Conservation (phyloP, 2,797 vertebrate genomes). For the Acrossocheilus wenchowensis region DNA sequence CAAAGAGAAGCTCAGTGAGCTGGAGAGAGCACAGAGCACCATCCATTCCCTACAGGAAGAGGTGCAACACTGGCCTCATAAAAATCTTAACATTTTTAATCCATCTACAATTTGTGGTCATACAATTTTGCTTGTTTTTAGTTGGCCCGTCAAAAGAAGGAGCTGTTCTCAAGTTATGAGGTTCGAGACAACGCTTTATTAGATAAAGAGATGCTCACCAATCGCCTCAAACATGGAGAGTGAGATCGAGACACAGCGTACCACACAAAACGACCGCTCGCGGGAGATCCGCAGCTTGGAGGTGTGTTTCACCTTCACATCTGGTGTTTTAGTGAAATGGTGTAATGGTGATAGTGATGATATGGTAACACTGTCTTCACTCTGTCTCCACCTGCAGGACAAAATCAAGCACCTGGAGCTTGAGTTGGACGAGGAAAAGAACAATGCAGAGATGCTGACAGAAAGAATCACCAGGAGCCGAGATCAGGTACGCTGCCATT, state of each 20-base stretch:
- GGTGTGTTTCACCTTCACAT: slow-evolving; percentile 62
- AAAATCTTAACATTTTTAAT: neutral
- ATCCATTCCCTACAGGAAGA: slow-evolving; percentile 87
- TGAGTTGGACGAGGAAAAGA: slow-evolving; percentile 92
- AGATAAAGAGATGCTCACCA: slow-evolving; percentile 88
- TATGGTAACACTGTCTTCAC: neutral
- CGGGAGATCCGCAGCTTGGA: slow-evolving; percentile 84
- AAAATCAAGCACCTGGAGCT: slow-evolving; percentile 87
- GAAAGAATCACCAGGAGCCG: slow-evolving; percentile 87
- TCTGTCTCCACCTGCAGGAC: slow-evolving; percentile 77
- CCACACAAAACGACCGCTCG: slow-evolving; percentile 81
- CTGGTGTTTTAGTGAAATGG: neutral
- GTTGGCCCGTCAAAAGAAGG: slow-evolving; percentile 85
- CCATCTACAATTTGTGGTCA: neutral
- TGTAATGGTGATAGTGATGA: neutral
- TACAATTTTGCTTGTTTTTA: slow-evolving; percentile 62
- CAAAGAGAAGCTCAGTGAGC: slow-evolving; percentile 82
- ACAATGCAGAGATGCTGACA: slow-evolving; percentile 85
- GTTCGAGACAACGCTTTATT: slow-evolving; percentile 84
- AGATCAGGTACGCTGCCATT: slow-evolving; percentile 81
- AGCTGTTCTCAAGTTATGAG: slow-evolving; percentile 81
- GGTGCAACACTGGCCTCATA: slow-evolving; percentile 68
- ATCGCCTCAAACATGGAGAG: slow-evolving; percentile 88
- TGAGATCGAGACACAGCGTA: slow-evolving; percentile 82
- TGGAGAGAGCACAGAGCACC: slow-evolving; percentile 80